These are phyloP conservation scores for Podotricha telesiphe DNA, from an alignment of 2,888 invertebrate genomes.

Conservation along the genomic window DNA sequence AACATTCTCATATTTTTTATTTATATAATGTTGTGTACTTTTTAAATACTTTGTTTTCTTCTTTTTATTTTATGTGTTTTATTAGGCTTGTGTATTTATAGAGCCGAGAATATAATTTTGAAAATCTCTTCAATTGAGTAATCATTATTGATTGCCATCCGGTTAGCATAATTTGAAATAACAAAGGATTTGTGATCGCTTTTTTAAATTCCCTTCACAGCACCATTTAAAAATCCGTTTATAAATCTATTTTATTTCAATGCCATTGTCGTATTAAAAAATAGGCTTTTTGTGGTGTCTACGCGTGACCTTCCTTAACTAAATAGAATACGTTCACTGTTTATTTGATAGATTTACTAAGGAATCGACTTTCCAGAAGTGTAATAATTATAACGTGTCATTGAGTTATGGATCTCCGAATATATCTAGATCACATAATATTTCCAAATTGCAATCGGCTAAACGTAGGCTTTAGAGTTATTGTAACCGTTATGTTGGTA, in stretches of 20 bases:
- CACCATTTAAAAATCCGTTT: conserved; percentile 40
- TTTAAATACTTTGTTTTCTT: conserved; percentile 53
- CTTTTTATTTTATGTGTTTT: conserved; percentile 34
- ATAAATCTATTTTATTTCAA: conserved; percentile 55
- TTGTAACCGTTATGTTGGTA: conserved; percentile 18
- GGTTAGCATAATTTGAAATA: conserved; percentile 36
- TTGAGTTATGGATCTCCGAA: neutral
- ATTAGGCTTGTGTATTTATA: conserved; percentile 63
- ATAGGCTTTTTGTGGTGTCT: conserved; percentile 56
- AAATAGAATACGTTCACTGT: conserved; percentile 59
- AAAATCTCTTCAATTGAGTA: conserved; percentile 1
- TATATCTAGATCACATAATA: neutral
- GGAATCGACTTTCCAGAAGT: conserved; percentile 1
- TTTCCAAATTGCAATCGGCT: too few species aligned
- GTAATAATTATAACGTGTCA: neutral
- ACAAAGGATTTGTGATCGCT: conserved; percentile 31
- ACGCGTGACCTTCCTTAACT: conserved; percentile 56
- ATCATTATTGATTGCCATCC: conserved; percentile 10
- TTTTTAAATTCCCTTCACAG: conserved; percentile 48
- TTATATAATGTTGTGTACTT: conserved; percentile 52
- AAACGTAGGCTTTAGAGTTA: neutral
- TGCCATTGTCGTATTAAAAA: conserved; percentile 62
- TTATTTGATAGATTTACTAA: conserved; percentile 29
- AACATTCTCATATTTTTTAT: conserved; percentile 34
- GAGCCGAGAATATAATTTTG: conserved; percentile 53